Evolutionary conservation across 2,888 invertebrate species (phyloP), one percentile per base, ranked within the genome.

Genomic region (Drosophila limbata): DNA sequence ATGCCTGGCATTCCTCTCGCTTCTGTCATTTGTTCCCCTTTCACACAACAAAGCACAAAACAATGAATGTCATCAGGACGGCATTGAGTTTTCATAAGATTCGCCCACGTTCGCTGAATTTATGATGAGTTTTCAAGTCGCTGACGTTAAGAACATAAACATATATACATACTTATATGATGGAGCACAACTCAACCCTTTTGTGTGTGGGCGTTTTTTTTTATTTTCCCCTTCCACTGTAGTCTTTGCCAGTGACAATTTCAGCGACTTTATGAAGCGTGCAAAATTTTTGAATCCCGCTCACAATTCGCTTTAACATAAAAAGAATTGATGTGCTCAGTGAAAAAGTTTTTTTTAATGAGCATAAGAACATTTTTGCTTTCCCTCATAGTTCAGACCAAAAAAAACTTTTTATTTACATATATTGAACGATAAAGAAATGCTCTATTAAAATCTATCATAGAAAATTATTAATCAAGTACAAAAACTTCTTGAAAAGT

Each of bases 51-150:
- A 52, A 19, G 8, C 79, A 79, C 84, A 84, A 84, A 86, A 84
- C 84, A 84, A 84, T 88, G 87, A 88, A 84, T 84, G 88, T 88
- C 84, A 84, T 84, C 84, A 88, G 69, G 62, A 50, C 67, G 81
- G 76, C 88, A 83, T 81, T 78, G 86, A 84, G 88, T 83, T 86
- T 78, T 76, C 76, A 86, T 88, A 88, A 81, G 84, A 86, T 55
- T 73, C 73, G 66, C 64, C 80, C 65, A 88, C 86, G 88, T 86
- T 75, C 50, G 63, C 59, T 78, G 84, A 86, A 88, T 84, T 69
- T 69, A 50, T 83, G 84, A 88, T 84, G 88, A 84, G 84, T 69
- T 64, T 68, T 63, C 48, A 55, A 79, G 48, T 45, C 78, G 67
- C 74, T 62, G 71, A 61, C 57, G 55, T 9, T 25, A 37, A 3